Evolutionary conservation across 2,888 invertebrate species (phyloP).

Genomic region (Stenchaetothrips biformis): DNA sequence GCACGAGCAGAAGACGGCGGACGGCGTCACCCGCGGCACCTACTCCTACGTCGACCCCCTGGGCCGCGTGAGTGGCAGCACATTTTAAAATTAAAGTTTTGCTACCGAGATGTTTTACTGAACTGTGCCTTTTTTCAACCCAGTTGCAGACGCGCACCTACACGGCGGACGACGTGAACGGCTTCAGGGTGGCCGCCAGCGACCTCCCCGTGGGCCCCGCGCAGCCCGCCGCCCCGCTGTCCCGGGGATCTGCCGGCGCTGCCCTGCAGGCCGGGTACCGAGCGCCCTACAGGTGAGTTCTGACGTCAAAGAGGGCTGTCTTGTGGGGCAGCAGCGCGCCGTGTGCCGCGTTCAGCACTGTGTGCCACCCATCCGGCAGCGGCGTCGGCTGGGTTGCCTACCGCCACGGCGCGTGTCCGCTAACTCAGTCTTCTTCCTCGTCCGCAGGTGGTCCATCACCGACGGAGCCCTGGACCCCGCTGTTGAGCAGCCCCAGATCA

Average conservation of each 20-base stretch:
- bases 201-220: slow-evolving; percentile 46
- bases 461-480: slow-evolving; percentile 39
- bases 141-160: slow-evolving; percentile 46
- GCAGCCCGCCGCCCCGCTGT: slow-evolving; percentile 9
- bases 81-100: no score
- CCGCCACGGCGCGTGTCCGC: slow-evolving; percentile 28
- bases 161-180: slow-evolving; percentile 46
- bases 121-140: background rate
- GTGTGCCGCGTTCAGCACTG: background rate
- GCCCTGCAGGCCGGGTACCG: background rate
- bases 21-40: slow-evolving; percentile 47
- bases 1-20: slow-evolving; percentile 44
- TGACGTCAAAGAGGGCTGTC: no score
- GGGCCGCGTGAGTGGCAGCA: slow-evolving; percentile 41
- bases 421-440: background rate
- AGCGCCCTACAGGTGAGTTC: background rate
- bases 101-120: no score
- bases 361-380: background rate
- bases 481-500: slow-evolving; percentile 43
- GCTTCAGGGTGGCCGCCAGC: slow-evolving; percentile 49
- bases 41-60: slow-evolving; percentile 48
- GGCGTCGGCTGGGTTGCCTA: background rate
- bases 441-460: background rate
- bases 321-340: background rate
- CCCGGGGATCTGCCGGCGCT: background rate